phyloP scores from a whole-genome alignment of 2,797 vertebrate species.

The Channallabes apus region DNA sequence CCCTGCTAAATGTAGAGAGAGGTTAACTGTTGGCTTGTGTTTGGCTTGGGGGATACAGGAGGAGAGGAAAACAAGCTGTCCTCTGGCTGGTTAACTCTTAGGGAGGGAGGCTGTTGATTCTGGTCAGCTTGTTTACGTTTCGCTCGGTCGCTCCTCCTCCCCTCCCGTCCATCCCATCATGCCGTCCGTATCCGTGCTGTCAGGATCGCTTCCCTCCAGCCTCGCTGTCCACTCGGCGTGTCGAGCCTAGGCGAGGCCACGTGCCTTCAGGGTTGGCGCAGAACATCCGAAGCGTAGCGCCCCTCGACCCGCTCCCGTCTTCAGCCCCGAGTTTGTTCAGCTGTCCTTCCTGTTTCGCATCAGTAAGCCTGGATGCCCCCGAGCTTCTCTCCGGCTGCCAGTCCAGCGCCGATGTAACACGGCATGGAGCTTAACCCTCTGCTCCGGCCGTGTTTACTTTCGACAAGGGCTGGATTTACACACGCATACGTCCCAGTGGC shows the following conservation, averaged over 20 bases:
- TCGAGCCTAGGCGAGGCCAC: conserved; percentile 33
- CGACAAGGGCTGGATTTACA: conserved; percentile 53
- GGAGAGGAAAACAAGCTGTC: conserved; percentile 53
- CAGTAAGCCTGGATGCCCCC: conserved; percentile 58
- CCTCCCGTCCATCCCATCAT: conserved; percentile 1
- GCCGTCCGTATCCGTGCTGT: conserved; percentile 1
- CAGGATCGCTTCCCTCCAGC: conserved; percentile 40
- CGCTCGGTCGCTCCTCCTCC: conserved; percentile 29
- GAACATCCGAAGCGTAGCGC: conserved; percentile 52
- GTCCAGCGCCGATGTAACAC: conserved; percentile 52
- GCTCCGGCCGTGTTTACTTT: conserved; percentile 61
- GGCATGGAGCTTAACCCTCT: conserved; percentile 58
- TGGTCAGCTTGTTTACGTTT: conserved; percentile 58
- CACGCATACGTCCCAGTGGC: conserved; percentile 34
- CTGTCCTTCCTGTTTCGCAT: conserved; percentile 64
- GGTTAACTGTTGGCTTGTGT: conserved; percentile 65
- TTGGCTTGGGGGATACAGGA: conserved; percentile 42
- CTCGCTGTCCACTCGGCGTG: conserved; percentile 44
- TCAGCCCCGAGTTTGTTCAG: conserved; percentile 63
- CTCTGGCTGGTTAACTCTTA: conserved; percentile 50
- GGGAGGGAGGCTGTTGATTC: conserved; percentile 41
- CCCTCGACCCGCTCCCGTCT: conserved; percentile 42
- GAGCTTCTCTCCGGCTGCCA: conserved; percentile 51
- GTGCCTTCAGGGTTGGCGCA: conserved; percentile 29
- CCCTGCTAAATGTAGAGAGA: conserved; percentile 72